These are phyloP conservation scores for Sceloporus undulatus DNA, from an alignment of 2,113 vertebrate genomes.

Conservation along the genomic window DNA sequence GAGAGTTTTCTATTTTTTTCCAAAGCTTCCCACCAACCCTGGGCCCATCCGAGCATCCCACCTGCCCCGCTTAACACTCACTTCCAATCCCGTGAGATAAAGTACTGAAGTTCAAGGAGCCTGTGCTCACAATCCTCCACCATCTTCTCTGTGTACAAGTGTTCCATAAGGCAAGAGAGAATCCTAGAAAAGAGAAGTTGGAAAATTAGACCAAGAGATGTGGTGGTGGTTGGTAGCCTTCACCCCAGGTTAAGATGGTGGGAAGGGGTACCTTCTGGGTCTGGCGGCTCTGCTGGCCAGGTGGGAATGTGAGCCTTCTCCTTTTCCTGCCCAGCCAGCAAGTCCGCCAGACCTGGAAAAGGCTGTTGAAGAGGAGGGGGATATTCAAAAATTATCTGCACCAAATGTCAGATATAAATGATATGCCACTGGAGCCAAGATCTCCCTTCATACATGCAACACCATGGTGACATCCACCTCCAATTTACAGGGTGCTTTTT, in stretches of 20 bases:
- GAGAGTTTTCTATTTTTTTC: too few species aligned
- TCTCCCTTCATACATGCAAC: neutral
- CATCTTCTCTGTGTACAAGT: conserved; percentile 98
- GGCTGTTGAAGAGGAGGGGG: too few species aligned
- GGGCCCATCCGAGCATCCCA: too few species aligned
- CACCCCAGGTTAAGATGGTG: too few species aligned
- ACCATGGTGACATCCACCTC: neutral
- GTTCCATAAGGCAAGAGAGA: conserved; percentile 97
- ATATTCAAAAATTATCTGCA: too few species aligned
- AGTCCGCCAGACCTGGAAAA: too few species aligned
- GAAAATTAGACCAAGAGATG: neutral
- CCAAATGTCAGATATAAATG: too few species aligned
- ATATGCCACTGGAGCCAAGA: neutral
- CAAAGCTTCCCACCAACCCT: too few species aligned
- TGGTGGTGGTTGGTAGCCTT: fast-evolving
- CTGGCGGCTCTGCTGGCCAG: too few species aligned
- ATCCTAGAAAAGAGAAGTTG: conserved; percentile 81
- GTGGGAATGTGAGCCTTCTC: too few species aligned
- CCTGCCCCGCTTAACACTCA: conserved; percentile 69
- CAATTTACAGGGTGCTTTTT: neutral
- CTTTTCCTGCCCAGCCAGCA: too few species aligned
- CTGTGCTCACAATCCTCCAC: conserved; percentile 95
- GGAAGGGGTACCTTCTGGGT: too few species aligned
- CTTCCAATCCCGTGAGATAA: conserved; percentile 99
- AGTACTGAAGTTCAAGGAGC: conserved; percentile 96